Percentiles rank a stretch among this genome's conserved stretches.
phyloP scores from a whole-genome alignment of 1,140 invertebrate species.

The Procambarus virginalis region DNA sequence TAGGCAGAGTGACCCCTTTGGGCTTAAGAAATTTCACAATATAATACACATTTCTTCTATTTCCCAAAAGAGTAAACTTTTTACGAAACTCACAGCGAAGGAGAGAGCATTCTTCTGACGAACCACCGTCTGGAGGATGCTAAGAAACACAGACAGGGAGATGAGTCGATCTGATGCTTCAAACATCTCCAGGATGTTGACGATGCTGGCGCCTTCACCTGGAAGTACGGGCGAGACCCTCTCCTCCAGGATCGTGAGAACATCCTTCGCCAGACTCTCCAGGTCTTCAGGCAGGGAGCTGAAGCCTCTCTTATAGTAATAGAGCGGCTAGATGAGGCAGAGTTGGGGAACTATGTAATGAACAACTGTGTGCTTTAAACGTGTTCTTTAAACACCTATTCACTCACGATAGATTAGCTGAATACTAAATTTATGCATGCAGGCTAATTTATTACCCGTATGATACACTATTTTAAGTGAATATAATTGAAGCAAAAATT shows the following conservation, averaged over 20 bases:
- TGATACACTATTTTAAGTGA: no score
- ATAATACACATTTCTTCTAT: no score
- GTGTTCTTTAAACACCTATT: no score
- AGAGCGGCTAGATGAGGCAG: background rate
- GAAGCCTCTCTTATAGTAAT: slow-evolving; percentile 15
- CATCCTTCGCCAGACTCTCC: background rate
- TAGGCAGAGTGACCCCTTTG: no score
- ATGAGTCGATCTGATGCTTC: background rate
- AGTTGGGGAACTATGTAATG: background rate
- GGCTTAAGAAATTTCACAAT: no score
- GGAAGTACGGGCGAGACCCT: background rate
- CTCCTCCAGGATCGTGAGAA: slow-evolving; percentile 34
- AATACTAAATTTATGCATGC: no score
- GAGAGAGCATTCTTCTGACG: background rate
- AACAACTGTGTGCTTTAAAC: background rate
- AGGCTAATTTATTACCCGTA: no score
- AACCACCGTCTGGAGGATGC: background rate
- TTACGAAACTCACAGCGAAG: background rate
- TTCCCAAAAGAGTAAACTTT: no score
- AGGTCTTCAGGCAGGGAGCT: background rate
- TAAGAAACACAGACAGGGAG: background rate
- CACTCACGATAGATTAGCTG: no score
- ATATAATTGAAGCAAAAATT: no score
- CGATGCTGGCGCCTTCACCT: slow-evolving; percentile 15
- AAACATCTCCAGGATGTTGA: slow-evolving; percentile 14